Percentiles rank a stretch among this genome's conserved stretches.
Conservation (phyloP, 2,797 vertebrate species). For the Tenualosa ilisha region DNA sequence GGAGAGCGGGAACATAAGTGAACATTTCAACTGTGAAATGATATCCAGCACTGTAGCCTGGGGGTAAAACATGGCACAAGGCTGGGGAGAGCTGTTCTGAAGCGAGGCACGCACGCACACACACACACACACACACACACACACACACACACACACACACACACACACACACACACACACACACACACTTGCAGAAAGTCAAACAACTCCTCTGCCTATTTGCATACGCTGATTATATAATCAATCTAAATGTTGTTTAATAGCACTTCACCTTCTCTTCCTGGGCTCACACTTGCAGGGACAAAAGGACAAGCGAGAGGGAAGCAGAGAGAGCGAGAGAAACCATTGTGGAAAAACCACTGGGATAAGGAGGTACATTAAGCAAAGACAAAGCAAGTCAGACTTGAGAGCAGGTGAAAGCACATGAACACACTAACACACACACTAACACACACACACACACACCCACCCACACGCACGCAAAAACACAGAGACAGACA, state of each 20-base stretch:
- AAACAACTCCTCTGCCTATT: slow-evolving; percentile 2
- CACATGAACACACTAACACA: background rate
- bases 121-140: background rate
- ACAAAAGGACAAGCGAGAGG: background rate
- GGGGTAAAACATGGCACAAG: slow-evolving; percentile 31
- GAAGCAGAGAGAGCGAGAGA: background rate
- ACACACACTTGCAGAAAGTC: background rate
- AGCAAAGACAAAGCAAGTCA: background rate
- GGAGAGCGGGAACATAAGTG: slow-evolving; percentile 40
- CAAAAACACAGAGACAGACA: background rate
- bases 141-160: background rate
- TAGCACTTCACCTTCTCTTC: slow-evolving; percentile 7
- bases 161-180: background rate
- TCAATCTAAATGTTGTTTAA: slow-evolving; percentile 24
- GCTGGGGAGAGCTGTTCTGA: slow-evolving; percentile 12
- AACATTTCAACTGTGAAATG: slow-evolving; percentile 47
- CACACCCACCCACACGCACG: background rate
- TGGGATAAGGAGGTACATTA: background rate
- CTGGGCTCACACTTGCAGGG: background rate
- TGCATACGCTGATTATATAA: slow-evolving; percentile 36
- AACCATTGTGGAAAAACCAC: background rate
- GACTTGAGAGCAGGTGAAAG: slow-evolving; percentile 1
- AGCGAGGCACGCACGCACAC: background rate
- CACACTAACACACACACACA: background rate
- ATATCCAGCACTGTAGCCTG: slow-evolving; percentile 30